Conservation (phyloP, 1,140 invertebrate genomes). For the Cecropterus lyciades region DNA sequence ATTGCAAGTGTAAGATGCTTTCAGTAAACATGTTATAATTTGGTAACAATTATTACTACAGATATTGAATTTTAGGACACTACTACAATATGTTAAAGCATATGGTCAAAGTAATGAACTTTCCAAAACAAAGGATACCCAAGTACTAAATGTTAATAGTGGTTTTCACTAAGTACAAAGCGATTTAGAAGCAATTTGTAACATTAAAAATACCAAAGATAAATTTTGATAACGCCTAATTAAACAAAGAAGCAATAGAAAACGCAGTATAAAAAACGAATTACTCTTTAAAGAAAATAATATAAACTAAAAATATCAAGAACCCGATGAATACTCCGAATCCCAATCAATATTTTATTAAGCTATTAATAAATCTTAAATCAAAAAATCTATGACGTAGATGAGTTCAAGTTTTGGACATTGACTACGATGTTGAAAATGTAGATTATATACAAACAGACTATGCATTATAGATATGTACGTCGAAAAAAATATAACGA, state of each 20-base stretch:
- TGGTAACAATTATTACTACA: constrained; percentile 34
- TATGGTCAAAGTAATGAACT: constrained; percentile 26
- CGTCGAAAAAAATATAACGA: constrained; percentile 29
- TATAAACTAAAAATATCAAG: constrained; percentile 35
- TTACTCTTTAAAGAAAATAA: constrained; percentile 18
- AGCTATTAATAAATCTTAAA: constrained; percentile 33
- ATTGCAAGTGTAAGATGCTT: constrained; percentile 5
- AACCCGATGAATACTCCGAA: constrained; percentile 35
- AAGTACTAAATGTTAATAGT: constrained; percentile 33
- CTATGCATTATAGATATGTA: constrained; percentile 27
- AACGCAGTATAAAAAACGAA: constrained; percentile 33
- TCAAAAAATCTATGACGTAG: constrained; percentile 30
- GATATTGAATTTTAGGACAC: constrained; percentile 23
- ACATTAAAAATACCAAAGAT: constrained; percentile 33
- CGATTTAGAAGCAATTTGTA: constrained; percentile 49
- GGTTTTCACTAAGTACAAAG: constrained; percentile 61
- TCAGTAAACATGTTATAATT: constrained; percentile 25
- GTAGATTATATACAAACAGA: constrained; percentile 42
- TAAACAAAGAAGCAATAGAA: constrained; percentile 41
- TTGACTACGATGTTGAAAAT: constrained; percentile 39
- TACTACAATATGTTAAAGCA: constrained; percentile 24
- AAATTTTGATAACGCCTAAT: constrained; percentile 40
- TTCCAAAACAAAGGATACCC: constrained; percentile 30
- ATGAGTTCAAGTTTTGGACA: constrained; percentile 39
- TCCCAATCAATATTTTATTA: constrained; percentile 34